Conservation (phyloP, 2,888 invertebrate genomes). For the Hoplodrina ambigua region DNA sequence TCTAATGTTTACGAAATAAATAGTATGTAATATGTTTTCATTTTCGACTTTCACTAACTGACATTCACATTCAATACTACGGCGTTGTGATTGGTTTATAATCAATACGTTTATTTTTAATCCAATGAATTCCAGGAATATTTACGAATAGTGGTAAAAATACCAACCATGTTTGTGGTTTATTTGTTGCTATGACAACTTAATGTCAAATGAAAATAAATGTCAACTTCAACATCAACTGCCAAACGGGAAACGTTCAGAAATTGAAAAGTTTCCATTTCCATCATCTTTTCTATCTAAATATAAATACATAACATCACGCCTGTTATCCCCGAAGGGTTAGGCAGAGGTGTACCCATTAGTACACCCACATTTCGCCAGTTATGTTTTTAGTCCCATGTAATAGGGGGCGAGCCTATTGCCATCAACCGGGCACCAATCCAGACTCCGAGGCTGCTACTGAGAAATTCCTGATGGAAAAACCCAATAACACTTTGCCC, state of each 20-base stretch:
- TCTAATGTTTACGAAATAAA: constrained; percentile 52
- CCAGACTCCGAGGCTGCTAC: too few species aligned
- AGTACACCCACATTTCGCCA: too few species aligned
- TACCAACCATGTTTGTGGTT: constrained; percentile 9
- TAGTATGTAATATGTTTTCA: constrained; percentile 27
- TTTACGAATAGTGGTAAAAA: neutral
- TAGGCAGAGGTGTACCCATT: too few species aligned
- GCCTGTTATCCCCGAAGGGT: too few species aligned
- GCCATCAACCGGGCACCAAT: too few species aligned
- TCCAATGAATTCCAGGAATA: constrained; percentile 26
- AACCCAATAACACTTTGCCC: too few species aligned
- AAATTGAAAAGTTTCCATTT: neutral
- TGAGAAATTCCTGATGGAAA: too few species aligned
- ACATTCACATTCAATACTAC: neutral
- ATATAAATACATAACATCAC: too few species aligned
- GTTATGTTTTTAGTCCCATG: too few species aligned
- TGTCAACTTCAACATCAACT: constrained; percentile 6
- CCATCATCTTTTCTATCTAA: neutral
- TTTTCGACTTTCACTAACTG: neutral
- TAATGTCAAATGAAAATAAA: neutral
- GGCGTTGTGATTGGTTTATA: constrained; percentile 9
- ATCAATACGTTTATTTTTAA: rapidly evolving
- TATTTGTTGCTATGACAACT: constrained; percentile 39
- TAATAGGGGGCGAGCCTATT: too few species aligned
- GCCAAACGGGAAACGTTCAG: neutral